Percentiles rank a stretch among this genome's conserved stretches.
Evolutionary conservation across 2,888 invertebrate species (phyloP).

Genomic region (Saturnia pavonia): DNA sequence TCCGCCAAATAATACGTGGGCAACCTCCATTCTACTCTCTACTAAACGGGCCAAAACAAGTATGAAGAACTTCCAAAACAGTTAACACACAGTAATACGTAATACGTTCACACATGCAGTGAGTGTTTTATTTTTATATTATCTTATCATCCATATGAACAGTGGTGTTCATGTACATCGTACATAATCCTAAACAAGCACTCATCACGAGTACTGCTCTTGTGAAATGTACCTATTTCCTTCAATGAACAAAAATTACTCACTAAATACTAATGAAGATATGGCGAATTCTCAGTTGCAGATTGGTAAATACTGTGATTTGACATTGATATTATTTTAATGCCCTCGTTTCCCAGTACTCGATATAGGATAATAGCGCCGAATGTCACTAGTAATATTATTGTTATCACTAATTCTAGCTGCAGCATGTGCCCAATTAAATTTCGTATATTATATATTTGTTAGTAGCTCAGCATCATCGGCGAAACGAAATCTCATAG

Average conservation of each 20-base stretch:
- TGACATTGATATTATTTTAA: neutral
- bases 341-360: neutral
- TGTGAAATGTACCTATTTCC: neutral
- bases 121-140: conserved; percentile 21
- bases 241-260: neutral
- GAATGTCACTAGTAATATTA: neutral
- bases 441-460: too few relatives aligned
- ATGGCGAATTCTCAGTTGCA: neutral
- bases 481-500: too few relatives aligned
- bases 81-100: neutral
- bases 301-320: neutral
- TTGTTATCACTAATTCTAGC: neutral
- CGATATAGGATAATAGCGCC: neutral
- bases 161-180: conserved; percentile 13
- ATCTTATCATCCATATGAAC: conserved; percentile 20
- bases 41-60: neutral
- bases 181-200: conserved; percentile 4
- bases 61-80: too few relatives aligned
- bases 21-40: too few relatives aligned
- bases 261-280: neutral
- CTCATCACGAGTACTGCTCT: neutral
- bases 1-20: too few relatives aligned
- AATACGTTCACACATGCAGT: conserved; percentile 2
- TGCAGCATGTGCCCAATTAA: too few relatives aligned
- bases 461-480: too few relatives aligned